Base-by-base conservation (phyloP, 2,113 vertebrate species). In the Chrysemys picta region DNA sequence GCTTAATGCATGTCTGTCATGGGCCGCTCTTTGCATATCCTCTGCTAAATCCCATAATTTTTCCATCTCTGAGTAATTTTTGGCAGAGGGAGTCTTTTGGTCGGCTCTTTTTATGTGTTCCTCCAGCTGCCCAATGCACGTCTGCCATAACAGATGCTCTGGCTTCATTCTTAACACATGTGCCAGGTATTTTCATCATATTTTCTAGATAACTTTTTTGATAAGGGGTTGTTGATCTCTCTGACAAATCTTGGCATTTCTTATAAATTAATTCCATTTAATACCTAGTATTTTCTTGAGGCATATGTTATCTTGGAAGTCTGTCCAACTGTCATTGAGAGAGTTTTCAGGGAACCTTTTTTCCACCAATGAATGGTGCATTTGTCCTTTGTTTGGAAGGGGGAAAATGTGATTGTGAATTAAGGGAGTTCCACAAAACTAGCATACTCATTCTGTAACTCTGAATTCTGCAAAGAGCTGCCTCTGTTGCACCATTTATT, bases 401-500 rank as follows among this genome's bases (percentile, higher is more conserved):
- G 93, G 82, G 84, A 82, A 94, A 96, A 97, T 97, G 93, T 95
- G 95, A 96, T 97, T 94, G 95, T 87, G 95, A 95, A 88, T 84
- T 93, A 96, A 92, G 82, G 89, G 95, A 85, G 85, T 96, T 97
- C 93, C 86, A 97, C 84, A 95, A 85, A 90, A 76, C 93, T 92
- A 78, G 88, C 92, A 80, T 90, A 94, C 82, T 96, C 85, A 50
- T 95, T 90, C 84, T 24, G 31, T 82, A 93, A 93, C 94, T 92
- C 95, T 85, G 92, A 97, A 80, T 95, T 87, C 87, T 95, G 94
- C 76, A 91, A 94, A 96, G 89, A 95, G 80, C 79, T 83, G 87
- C 93, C 93, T 94, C 95, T 94, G 91, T 95, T 93, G 90, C 94
- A 93, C 93, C 95, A 84, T 87, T 94, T 97, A 90, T 97, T 97